phyloP scores from a whole-genome alignment of 1,140 invertebrate species.

The Tribolium castaneum region DNA sequence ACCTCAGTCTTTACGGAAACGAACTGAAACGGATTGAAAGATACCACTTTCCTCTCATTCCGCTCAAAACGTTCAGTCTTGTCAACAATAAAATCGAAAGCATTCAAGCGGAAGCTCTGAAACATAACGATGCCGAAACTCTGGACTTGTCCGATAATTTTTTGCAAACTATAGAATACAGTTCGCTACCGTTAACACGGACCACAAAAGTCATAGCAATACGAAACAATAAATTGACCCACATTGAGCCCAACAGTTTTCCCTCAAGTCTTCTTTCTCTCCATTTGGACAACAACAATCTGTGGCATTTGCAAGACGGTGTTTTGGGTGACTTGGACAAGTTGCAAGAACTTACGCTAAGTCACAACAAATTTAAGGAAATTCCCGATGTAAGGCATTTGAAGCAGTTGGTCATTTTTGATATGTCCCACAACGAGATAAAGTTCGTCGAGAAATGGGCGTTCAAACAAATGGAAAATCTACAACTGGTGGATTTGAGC shows the following conservation, averaged over 20 bases:
- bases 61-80: background rate
- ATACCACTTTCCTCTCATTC: background rate
- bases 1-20: background rate
- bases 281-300: background rate
- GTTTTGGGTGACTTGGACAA: background rate
- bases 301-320: background rate
- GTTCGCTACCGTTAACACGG: background rate
- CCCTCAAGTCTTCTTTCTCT: background rate
- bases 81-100: slow-evolving; percentile 17
- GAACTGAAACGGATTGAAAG: background rate
- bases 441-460: background rate
- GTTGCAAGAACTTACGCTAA: background rate
- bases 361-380: background rate
- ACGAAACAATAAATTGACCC: background rate
- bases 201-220: background rate
- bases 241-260: slow-evolving; percentile 6
- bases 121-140: background rate
- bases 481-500: background rate
- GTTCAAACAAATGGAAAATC: background rate
- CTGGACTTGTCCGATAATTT: slow-evolving; percentile 2
- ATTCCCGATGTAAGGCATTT: background rate
- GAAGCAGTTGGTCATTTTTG: background rate
- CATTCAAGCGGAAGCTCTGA: background rate
- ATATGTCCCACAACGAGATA: background rate
- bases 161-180: background rate